Base-by-base conservation (phyloP, 2,113 vertebrate species). In the Bungarus multicinctus region DNA sequence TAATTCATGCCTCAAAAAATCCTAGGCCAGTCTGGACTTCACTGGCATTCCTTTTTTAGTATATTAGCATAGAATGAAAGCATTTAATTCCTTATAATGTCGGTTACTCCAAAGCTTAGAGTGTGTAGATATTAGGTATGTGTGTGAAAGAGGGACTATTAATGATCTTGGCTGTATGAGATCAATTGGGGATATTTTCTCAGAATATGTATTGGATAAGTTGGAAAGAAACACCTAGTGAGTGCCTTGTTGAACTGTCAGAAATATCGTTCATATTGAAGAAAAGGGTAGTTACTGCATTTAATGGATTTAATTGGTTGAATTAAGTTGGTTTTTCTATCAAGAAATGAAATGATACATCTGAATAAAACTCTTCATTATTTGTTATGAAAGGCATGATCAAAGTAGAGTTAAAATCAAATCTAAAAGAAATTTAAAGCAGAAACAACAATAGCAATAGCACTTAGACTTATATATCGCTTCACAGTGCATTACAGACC, bases 71-170 rank as follows among this genome's bases (percentile, higher is more conserved):
- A 54, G 30, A n/a, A 34, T 54, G 30, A 20, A 88, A 88, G 16
- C 52, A n/a, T 93, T 89, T 50, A 52, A 85, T 92, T 89, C 64
- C 85, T 93, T 92, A 58, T n/a, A 12, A 12, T 58, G 22, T 89
- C 57, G 47, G 45, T 89, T 53, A 90, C 50, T 53, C 11, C 18
- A 5, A 43, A 74, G 18, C 30, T 14, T 69, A 22, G 85, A 27
- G 39, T 91, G 60, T 89, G 53, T 90, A 10, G n/a, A 55, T 27
- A 27, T 0, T 25, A 39, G 90, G 11, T 90, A 92, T 94, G 0
- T 69, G 30, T n/a, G 4, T 2, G 1, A 74, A 34, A 74, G 64
- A 74, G 12, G n/a, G 64, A 34, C 64, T 74, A 34, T 74, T 16
- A 74, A 74, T 34, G 2, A 34, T 18, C 5, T 74, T 74, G n/a